Evolutionary conservation across 2,888 invertebrate genomes (phyloP).

Genomic region (Stratiomys singularior): DNA sequence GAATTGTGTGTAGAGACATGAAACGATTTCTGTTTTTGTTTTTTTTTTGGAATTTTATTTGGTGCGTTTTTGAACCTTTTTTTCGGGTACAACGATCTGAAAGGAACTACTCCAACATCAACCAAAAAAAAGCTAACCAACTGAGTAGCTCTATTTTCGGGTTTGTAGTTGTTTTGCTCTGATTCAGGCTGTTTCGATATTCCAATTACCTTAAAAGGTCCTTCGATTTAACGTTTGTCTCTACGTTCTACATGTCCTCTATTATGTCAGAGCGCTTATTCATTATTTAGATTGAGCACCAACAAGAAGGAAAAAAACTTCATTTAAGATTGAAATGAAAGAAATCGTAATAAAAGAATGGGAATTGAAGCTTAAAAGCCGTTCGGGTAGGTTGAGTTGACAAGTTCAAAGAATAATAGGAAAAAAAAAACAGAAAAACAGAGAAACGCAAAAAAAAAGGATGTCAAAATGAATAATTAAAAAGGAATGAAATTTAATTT

Average conservation of each 20-base stretch:
- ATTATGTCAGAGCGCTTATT: neutral
- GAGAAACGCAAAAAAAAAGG: too few species aligned
- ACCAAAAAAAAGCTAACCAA: too few species aligned
- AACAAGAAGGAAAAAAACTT: too few species aligned
- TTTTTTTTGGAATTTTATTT: neutral
- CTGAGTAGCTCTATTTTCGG: neutral
- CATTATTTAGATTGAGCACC: neutral
- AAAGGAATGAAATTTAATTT: too few species aligned
- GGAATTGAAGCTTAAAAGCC: neutral
- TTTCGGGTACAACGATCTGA: too few species aligned
- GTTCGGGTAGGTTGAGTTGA: too few species aligned
- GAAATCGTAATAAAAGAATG: neutral
- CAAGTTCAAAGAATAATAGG: too few species aligned
- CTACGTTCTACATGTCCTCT: neutral
- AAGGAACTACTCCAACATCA: too few species aligned
- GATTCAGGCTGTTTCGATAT: neutral
- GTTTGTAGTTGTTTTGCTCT: neutral
- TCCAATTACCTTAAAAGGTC: conserved; percentile 35
- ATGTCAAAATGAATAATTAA: too few species aligned
- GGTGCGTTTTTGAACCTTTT: neutral
- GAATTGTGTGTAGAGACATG: too few species aligned
- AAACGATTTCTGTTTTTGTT: conserved; percentile 1
- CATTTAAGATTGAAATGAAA: neutral
- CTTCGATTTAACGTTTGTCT: neutral
- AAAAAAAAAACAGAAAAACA: too few species aligned